A percentile compares a stretch with the other conserved stretches of the same genome.
These are phyloP conservation scores for Cybosia mesomella DNA, from an alignment of 2,888 invertebrate species.

Conservation along the genomic window DNA sequence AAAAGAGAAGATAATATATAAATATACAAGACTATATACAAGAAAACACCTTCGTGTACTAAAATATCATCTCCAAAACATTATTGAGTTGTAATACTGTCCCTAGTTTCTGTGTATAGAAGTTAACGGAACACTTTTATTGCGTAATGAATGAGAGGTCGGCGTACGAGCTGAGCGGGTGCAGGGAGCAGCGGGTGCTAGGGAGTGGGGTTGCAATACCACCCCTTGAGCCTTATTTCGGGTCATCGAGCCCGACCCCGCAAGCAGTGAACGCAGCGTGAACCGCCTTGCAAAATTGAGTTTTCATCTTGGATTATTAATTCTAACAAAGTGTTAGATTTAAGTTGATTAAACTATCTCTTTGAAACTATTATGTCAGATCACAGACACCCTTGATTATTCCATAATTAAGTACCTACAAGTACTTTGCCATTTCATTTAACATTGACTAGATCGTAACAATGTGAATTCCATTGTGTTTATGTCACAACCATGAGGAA, in stretches of 20 bases:
- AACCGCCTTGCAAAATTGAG: constrained; percentile 79
- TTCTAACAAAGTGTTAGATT: constrained; percentile 69
- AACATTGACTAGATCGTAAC: not conserved
- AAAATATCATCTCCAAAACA: constrained; percentile 18
- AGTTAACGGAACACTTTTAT: constrained; percentile 81
- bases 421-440: not conserved
- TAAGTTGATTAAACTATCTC: constrained; percentile 53
- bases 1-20: too few relatives aligned
- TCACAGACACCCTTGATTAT: not conserved
- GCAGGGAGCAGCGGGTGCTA: constrained; percentile 51
- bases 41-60: not conserved
- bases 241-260: constrained; percentile 84
- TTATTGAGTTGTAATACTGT: constrained; percentile 41
- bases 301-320: constrained; percentile 80
- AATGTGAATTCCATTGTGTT: not conserved
- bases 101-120: constrained; percentile 57
- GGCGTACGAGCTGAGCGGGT: constrained; percentile 69
- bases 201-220: constrained; percentile 72
- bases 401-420: not conserved
- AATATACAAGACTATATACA: too few relatives aligned
- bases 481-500: not conserved
- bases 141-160: constrained; percentile 86
- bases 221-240: constrained; percentile 83
- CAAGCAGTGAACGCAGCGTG: constrained; percentile 75
- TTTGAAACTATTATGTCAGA: not conserved